A percentile compares a stretch with the other conserved stretches of the same genome.
These are phyloP conservation scores for Alexandromys fortis DNA, from an alignment of 2,113 vertebrate species.

Conservation along the genomic window DNA sequence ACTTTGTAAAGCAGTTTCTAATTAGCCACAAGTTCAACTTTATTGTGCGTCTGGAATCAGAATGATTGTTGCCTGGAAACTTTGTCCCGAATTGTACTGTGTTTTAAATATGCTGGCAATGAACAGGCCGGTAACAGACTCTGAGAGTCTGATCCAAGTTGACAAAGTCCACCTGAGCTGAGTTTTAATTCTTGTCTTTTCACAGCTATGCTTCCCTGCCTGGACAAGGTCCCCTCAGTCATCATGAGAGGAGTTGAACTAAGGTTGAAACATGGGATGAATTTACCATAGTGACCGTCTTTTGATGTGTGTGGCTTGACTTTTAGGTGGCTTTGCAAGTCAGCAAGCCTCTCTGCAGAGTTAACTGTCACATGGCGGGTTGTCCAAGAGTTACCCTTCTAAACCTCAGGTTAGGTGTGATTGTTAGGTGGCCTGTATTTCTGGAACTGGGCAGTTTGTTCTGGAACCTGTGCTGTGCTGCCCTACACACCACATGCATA, in stretches of 20 bases:
- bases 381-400: conserved; percentile 7
- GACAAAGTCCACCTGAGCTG: neutral
- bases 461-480: neutral
- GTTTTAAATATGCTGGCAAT: neutral
- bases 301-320: neutral
- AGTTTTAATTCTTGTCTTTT: neutral
- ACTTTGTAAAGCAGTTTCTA: neutral
- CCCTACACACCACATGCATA: neutral
- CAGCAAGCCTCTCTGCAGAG: neutral
- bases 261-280: neutral
- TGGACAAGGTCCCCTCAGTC: neutral
- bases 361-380: neutral
- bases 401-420: conserved; percentile 55
- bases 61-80: neutral
- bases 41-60: neutral
- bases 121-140: neutral
- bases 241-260: neutral
- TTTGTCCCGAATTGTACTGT: neutral
- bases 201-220: neutral
- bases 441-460: conserved; percentile 59
- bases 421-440: conserved; percentile 59
- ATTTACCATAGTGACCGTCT: neutral
- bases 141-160: neutral
- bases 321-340: neutral
- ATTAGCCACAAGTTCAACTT: neutral